Evolutionary conservation across 2,888 invertebrate species (phyloP), one percentile per base, ranked within the genome.

Genomic region (Sisyra terminalis): DNA sequence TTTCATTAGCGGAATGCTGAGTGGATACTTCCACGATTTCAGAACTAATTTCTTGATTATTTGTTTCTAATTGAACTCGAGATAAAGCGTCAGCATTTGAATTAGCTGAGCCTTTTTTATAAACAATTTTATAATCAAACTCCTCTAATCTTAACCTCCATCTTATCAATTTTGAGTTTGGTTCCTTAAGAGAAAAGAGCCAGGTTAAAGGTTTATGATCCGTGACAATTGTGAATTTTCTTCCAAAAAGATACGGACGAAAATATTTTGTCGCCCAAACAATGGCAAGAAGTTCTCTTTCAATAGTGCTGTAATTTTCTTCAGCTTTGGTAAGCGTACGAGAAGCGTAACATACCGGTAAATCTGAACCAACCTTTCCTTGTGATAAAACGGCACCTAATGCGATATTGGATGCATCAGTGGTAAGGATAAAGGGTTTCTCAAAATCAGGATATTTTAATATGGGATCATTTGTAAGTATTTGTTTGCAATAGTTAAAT

Each of bases 121-220:
- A n/a, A n/a, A n/a, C n/a, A n/a, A n/a, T n/a, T n/a, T n/a, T n/a
- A n/a, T n/a, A n/a, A n/a, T n/a, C n/a, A n/a, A n/a, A n/a, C n/a
- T n/a, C n/a, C n/a, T n/a, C n/a, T n/a, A n/a, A n/a, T n/a, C n/a
- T n/a, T n/a, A n/a, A n/a, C n/a, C n/a, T n/a, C n/a, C n/a, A n/a
- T n/a, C n/a, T n/a, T n/a, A n/a, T n/a, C n/a, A n/a, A n/a, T n/a
- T n/a, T n/a, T n/a, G n/a, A n/a, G n/a, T n/a, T n/a, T n/a, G n/a
- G n/a, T n/a, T n/a, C n/a, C n/a, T n/a, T n/a, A n/a, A n/a, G n/a
- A n/a, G n/a, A n/a, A n/a, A n/a, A n/a, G n/a, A n/a, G n/a, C 55
- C 56, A 60, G 2, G 47, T 50, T 29, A 60, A 44, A 1, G 57
- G 57, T 47, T 48, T 45, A 44, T 61, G 60, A 43, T 61, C 58